Evolutionary conservation across 2,797 vertebrate genomes (phyloP).

Genomic region (Macroramphosus scolopax): DNA sequence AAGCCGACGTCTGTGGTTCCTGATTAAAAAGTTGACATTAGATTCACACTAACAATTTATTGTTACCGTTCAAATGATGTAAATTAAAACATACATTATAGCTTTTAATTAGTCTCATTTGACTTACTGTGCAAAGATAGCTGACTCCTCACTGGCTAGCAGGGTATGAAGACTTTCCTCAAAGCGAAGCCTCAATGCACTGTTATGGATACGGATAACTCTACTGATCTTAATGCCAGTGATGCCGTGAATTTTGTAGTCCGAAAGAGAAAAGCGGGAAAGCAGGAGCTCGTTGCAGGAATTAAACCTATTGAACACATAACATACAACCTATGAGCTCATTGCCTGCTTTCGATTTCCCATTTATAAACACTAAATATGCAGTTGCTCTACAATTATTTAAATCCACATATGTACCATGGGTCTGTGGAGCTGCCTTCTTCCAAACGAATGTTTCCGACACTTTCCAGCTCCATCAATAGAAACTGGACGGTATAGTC

Average conservation of each 20-base stretch:
- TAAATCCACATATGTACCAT: constrained; percentile 69
- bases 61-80: no score
- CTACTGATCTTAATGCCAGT: constrained; percentile 78
- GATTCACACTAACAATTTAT: background rate
- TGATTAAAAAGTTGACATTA: constrained; percentile 38
- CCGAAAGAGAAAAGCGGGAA: constrained; percentile 79
- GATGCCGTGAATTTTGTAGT: constrained; percentile 75
- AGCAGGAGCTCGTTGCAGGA: constrained; percentile 81
- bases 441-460: constrained; percentile 86
- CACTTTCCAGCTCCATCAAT: constrained; percentile 82
- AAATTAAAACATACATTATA: background rate
- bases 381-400: no score
- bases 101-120: constrained; percentile 2
- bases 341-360: no score
- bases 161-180: constrained; percentile 82
- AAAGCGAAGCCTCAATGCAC: constrained; percentile 80
- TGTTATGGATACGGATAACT: constrained; percentile 82
- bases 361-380: no score
- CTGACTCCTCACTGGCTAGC: constrained; percentile 66
- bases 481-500: constrained; percentile 77
- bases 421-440: constrained; percentile 78
- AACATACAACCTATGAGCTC: constrained; percentile 1
- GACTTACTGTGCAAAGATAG: constrained; percentile 66
- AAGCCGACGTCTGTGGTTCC: constrained; percentile 76
- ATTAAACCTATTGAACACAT: constrained; percentile 74